These are phyloP conservation scores for Sycophaga agraensis DNA, from an alignment of 1,140 invertebrate genomes.

Conservation along the genomic window DNA sequence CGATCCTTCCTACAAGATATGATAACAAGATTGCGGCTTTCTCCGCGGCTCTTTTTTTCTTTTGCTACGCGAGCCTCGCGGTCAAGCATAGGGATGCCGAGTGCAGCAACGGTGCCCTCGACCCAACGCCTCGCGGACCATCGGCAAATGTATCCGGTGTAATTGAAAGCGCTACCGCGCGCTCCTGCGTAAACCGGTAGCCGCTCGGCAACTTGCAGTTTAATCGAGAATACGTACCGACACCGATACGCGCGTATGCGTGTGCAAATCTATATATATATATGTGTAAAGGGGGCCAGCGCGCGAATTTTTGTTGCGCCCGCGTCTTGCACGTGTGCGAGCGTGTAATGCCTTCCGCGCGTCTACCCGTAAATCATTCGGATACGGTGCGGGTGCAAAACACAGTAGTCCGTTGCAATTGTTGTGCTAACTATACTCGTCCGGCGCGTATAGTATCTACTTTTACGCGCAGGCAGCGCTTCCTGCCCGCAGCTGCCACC, in stretches of 20 bases:
- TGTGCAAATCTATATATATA: neutral
- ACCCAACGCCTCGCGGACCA: constrained; percentile 1
- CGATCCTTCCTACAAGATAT: constrained; percentile 4
- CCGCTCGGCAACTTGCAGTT: no score
- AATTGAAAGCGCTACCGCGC: neutral
- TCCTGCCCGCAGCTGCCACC: constrained; percentile 10
- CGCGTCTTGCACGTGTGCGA: neutral
- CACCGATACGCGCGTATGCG: no score
- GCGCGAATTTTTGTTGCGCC: no score
- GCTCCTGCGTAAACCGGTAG: neutral
- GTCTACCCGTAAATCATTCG: constrained; percentile 23
- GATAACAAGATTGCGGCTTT: neutral
- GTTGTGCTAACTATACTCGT: constrained; percentile 15
- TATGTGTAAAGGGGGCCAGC: neutral
- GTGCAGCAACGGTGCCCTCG: no score
- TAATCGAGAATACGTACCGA: no score
- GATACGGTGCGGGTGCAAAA: constrained; percentile 9
- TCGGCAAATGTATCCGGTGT: neutral
- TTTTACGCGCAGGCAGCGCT: constrained; percentile 5
- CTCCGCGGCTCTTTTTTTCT: constrained; percentile 4
- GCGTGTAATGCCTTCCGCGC: constrained; percentile 10
- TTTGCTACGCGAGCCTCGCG: no score
- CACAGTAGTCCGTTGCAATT: constrained; percentile 9
- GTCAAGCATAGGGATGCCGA: no score
- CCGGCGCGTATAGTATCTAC: constrained; percentile 4